Evolutionary conservation across 2,113 vertebrate species (phyloP).

Genomic region (Gavialis gangeticus): DNA sequence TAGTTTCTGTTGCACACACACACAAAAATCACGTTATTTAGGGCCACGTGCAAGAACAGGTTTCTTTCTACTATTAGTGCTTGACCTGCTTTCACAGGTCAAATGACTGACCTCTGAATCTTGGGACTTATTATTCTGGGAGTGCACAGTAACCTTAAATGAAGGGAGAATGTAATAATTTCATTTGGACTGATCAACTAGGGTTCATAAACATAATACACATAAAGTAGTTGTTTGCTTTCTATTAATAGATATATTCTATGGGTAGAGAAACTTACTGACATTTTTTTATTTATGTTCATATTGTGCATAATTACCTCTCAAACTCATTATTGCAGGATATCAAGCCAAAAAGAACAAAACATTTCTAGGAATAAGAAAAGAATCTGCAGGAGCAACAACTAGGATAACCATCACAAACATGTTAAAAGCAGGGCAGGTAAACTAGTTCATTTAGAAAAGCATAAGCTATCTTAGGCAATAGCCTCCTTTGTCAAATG

Average conservation of each 20-base stretch:
- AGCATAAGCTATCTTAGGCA: no score
- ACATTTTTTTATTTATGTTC: background rate
- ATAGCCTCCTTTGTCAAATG: background rate
- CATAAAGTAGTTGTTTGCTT: background rate
- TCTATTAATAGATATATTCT: background rate
- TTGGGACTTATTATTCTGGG: background rate
- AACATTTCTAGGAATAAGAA: background rate
- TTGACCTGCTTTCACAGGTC: background rate
- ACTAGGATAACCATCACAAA: background rate
- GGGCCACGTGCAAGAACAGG: background rate
- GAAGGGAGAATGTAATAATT: background rate
- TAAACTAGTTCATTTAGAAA: no score
- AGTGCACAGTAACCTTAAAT: background rate
- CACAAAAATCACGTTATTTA: background rate
- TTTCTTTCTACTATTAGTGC: background rate
- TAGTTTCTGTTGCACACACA: background rate
- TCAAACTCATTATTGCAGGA: background rate
- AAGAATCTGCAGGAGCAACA: background rate
- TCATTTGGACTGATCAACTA: background rate
- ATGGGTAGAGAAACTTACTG: background rate
- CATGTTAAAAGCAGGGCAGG: no score
- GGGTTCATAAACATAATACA: background rate
- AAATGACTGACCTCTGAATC: background rate
- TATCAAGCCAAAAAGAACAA: background rate
- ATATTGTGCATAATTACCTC: background rate